Percentiles rank a stretch among this genome's conserved stretches.
These are phyloP conservation scores for Grammomys dolichurus DNA, from an alignment of 2,113 vertebrate species.

Conservation along the genomic window DNA sequence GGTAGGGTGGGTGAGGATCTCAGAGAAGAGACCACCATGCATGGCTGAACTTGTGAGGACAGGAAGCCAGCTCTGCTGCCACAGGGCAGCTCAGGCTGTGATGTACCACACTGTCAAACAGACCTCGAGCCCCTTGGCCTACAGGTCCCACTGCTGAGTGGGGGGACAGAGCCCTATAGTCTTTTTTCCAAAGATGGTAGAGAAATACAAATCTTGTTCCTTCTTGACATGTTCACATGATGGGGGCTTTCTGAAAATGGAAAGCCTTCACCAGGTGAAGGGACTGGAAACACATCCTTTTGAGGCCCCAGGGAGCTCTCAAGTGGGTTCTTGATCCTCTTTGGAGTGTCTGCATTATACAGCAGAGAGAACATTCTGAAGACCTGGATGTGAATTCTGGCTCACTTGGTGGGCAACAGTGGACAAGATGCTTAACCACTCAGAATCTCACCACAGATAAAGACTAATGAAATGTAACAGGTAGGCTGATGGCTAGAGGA, in stretches of 20 bases:
- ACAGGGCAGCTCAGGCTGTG: neutral
- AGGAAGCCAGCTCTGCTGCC: neutral
- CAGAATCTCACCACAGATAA: neutral
- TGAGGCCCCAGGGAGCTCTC: neutral
- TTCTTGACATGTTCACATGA: neutral
- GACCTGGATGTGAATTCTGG: neutral
- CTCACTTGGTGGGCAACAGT: neutral
- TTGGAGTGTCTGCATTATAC: accelerated
- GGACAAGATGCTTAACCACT: neutral
- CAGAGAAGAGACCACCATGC: neutral
- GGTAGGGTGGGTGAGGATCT: no score
- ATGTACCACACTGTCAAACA: neutral
- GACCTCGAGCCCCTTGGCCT: accelerated
- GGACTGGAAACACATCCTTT: neutral
- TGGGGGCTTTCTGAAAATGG: neutral
- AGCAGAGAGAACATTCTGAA: neutral
- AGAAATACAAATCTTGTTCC: no score
- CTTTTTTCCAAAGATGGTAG: neutral
- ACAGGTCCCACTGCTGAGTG: no score
- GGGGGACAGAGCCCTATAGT: neutral
- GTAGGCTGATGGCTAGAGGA: no score
- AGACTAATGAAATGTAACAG: neutral
- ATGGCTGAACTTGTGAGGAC: neutral
- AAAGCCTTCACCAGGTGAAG: neutral
- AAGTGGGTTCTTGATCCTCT: neutral